Conservation (phyloP, 2,113 vertebrate species). For the Onychostoma macrolepis region DNA sequence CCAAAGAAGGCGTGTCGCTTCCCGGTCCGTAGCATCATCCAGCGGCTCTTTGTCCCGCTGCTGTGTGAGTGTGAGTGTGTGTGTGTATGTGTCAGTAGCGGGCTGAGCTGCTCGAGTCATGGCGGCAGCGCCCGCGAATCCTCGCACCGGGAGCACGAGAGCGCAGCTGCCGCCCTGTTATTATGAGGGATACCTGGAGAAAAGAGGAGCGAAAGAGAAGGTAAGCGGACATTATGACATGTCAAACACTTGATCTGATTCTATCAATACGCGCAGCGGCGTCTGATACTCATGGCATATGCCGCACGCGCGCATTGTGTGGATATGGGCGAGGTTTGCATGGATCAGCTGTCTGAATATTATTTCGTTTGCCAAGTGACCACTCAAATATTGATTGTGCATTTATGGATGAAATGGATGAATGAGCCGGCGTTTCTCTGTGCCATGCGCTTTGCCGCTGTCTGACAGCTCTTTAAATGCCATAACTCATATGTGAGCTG, state of each 20-base stretch:
- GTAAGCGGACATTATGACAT: slow-evolving; percentile 63
- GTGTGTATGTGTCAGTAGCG: slow-evolving; percentile 21
- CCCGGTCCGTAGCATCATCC: slow-evolving; percentile 59
- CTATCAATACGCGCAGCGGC: slow-evolving; percentile 49
- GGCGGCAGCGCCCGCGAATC: slow-evolving; percentile 77
- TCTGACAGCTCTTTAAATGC: neutral
- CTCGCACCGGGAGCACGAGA: slow-evolving; percentile 72
- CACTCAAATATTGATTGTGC: neutral
- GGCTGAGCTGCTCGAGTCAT: slow-evolving; percentile 72
- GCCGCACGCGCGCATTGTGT: slow-evolving; percentile 30
- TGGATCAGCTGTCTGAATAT: slow-evolving; percentile 15
- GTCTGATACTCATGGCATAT: slow-evolving; percentile 11
- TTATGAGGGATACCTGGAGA: slow-evolving; percentile 85
- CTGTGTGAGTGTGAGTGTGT: slow-evolving; percentile 45
- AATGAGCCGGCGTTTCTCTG: neutral
- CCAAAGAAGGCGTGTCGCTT: slow-evolving; percentile 74
- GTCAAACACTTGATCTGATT: neutral
- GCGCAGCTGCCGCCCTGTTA: slow-evolving; percentile 79
- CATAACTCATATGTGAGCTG: neutral
- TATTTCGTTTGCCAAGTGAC: neutral
- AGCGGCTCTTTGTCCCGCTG: slow-evolving; percentile 76
- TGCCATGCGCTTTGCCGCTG: neutral
- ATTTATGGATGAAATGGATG: no score
- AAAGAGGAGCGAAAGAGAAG: slow-evolving; percentile 77
- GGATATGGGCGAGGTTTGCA: slow-evolving; percentile 67